Evolutionary conservation across 2,113 vertebrate genomes (phyloP).

Genomic region (Chamaea fasciata): DNA sequence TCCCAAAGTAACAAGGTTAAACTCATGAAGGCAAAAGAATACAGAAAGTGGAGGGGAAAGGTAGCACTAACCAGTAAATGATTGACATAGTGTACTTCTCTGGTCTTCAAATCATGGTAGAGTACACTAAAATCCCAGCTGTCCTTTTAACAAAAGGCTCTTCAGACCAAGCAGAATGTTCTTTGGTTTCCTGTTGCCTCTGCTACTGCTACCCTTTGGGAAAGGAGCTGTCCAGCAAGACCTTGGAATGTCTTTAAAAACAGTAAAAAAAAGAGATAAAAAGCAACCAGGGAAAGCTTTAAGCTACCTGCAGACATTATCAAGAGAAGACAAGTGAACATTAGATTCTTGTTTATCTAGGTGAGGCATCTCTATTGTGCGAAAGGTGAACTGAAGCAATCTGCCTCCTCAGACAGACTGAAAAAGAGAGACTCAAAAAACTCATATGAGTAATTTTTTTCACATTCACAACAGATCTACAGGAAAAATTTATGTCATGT

Average conservation of each 20-base stretch:
- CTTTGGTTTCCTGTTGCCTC: not conserved
- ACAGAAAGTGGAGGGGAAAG: not conserved
- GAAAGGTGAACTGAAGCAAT: not conserved
- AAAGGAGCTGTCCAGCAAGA: slow-evolving; percentile 56
- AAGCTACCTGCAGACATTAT: not conserved
- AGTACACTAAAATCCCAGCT: not conserved
- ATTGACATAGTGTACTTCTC: not conserved
- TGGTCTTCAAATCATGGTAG: not conserved
- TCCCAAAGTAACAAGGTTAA: not conserved
- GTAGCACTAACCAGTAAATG: not conserved
- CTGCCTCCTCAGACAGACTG: not conserved
- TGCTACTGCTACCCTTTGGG: not conserved
- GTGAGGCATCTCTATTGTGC: not conserved
- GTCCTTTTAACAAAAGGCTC: not conserved
- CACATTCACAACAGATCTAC: not conserved
- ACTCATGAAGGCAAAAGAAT: not conserved
- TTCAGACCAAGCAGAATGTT: not conserved
- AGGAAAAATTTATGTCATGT: not conserved
- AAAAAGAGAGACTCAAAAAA: not conserved
- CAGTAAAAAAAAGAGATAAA: not conserved
- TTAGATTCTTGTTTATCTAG: not conserved
- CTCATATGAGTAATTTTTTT: not conserved
- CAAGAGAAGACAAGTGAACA: not conserved
- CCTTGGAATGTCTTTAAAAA: not conserved
- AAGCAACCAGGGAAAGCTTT: not conserved